phyloP scores from a whole-genome alignment of 2,888 invertebrate genomes.

The Penaeus monodon region DNA sequence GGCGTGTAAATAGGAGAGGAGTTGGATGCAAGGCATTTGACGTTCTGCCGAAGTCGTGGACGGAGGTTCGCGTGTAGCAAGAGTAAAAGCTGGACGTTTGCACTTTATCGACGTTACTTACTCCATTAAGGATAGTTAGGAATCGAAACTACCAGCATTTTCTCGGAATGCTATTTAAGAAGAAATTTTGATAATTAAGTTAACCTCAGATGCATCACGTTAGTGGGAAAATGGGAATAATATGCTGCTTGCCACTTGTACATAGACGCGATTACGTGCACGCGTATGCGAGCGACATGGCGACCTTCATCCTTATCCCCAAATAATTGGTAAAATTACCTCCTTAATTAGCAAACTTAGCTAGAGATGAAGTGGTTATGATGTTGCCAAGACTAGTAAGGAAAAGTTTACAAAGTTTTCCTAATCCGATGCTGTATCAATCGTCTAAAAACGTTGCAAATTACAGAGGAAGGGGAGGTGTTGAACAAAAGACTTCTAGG shows the following conservation, averaged over 20 bases:
- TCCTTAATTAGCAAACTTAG: neutral
- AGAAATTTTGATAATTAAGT: too few species aligned
- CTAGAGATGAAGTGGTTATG: neutral
- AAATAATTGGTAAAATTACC: neutral
- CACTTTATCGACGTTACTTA: neutral
- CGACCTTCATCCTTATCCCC: slow-evolving; percentile 24
- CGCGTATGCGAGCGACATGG: slow-evolving; percentile 55
- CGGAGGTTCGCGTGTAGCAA: slow-evolving; percentile 27
- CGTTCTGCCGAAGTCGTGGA: slow-evolving; percentile 54
- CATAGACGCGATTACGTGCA: slow-evolving; percentile 52
- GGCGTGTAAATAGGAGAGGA: neutral
- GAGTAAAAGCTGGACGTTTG: neutral
- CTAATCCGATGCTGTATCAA: too few species aligned
- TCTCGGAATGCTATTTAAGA: too few species aligned
- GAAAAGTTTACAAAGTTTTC: too few species aligned
- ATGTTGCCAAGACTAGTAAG: too few species aligned
- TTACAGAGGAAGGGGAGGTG: too few species aligned
- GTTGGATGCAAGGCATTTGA: neutral
- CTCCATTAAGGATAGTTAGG: neutral
- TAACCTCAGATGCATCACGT: neutral
- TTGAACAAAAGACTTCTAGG: too few species aligned
- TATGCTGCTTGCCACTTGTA: slow-evolving; percentile 21
- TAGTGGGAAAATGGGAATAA: neutral
- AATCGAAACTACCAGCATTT: neutral
- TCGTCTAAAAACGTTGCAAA: too few species aligned